Percentiles rank a stretch among this genome's conserved stretches.
phyloP scores from a whole-genome alignment of 2,888 invertebrate species.

The Danaus chrysippus region DNA sequence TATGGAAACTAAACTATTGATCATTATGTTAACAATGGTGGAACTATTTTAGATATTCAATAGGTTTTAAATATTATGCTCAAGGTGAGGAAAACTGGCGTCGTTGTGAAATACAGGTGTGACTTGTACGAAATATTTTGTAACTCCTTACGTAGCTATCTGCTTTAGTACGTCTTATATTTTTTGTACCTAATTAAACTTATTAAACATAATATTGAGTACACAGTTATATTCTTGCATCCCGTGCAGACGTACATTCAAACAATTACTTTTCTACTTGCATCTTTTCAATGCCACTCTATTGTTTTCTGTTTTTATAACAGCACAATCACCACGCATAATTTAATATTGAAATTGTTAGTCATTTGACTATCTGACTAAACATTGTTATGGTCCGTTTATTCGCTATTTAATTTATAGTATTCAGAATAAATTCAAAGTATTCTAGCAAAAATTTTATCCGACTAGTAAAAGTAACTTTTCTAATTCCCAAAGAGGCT shows the following conservation, averaged over 20 bases:
- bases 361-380: conserved; percentile 13
- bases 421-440: no score
- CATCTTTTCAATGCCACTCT: conserved; percentile 59
- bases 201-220: no score
- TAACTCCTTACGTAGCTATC: neutral
- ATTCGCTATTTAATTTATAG: no score
- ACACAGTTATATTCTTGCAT: conserved; percentile 13
- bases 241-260: conserved; percentile 28
- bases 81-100: conserved; percentile 2
- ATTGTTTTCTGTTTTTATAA: conserved; percentile 50
- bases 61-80: conserved; percentile 5
- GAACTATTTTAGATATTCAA: neutral
- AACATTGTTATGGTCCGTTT: no score
- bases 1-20: no score
- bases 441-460: no score
- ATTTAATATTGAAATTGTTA: conserved; percentile 31
- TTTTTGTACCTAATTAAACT: no score
- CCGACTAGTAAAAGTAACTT: no score
- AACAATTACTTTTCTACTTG: conserved; percentile 36
- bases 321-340: conserved; percentile 29
- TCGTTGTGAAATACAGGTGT: conserved; percentile 1
- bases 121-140: neutral
- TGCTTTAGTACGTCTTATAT: no score
- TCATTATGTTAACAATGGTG: neutral
- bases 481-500: no score